Evolutionary conservation across 2,113 vertebrate species (phyloP), one percentile per base, ranked within the genome.

Genomic region (Chloropsis cyanopogon): DNA sequence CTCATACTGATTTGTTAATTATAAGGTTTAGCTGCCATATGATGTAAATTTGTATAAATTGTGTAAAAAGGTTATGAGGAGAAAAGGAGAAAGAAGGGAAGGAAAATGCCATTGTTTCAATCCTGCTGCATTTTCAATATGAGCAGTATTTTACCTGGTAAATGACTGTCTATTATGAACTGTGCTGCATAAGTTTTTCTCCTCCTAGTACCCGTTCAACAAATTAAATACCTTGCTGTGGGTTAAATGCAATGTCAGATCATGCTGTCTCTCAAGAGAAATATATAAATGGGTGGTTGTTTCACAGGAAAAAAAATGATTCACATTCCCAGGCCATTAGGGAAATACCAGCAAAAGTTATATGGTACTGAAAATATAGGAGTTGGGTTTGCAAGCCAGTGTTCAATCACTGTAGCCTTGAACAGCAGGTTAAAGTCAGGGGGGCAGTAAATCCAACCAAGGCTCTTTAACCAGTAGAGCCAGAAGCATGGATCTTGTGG

Each of bases 351-450:
- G 83, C 57, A 96, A 86, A 96, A 86, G 88, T 94, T 94, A 81
- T 82, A 88, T 52, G 68, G 35, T 39, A 73, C 59, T 90, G 96
- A 96, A 95, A 88, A 94, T 94, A 92, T 4, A 93, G 93, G 50
- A 91, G 49, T 54, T 92, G 70, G 68, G 57, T 94, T 96, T 97
- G 84, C 90, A 95, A 96, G 88, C 54, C 93, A 87, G 76, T 75
- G 64, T 91, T 97, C 96, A 94, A 95, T 96, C 96, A 96, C 85
- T 81, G 86, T 37, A 93, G 90, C 95, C 95, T 97, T 97, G 97
- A 97, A 93, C 87, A 97, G 81, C 82, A 94, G 94, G 92, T 93
- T 95, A 93, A 92, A 93, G 88, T 79, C 95, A 92, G 94, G 66
- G 60, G 15, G 57, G 85, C 76, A 85, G 94, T 97, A 97, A 97